A percentile compares a stretch with the other conserved stretches of the same genome.
Conservation (phyloP, 2,888 invertebrate species). For the Entomobrya multifasciata region DNA sequence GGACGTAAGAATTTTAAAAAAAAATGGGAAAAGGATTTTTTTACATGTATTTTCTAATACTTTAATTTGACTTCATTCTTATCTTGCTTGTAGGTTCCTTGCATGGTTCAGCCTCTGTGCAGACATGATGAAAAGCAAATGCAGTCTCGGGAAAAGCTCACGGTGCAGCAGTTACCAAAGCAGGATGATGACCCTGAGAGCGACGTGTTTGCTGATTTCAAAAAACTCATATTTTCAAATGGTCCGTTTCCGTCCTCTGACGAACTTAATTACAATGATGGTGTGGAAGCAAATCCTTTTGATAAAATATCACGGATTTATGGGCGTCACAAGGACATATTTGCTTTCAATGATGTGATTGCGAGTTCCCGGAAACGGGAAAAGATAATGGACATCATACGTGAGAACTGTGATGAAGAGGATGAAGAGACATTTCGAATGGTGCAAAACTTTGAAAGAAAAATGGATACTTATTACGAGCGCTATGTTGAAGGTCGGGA, state of each 20-base stretch:
- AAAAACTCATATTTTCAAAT: background rate
- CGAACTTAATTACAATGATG: slow-evolving; percentile 27
- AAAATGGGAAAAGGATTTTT: background rate
- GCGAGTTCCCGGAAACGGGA: background rate
- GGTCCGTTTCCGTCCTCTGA: slow-evolving; percentile 2
- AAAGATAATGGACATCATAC: background rate
- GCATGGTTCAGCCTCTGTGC: background rate
- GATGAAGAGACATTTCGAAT: background rate
- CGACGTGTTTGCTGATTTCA: background rate
- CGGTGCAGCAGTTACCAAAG: background rate
- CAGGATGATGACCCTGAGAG: background rate
- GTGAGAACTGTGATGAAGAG: background rate
- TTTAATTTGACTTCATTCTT: background rate
- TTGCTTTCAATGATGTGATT: background rate
- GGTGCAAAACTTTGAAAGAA: background rate
- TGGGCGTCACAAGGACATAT: background rate
- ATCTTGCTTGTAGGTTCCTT: background rate
- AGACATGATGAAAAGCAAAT: no score
- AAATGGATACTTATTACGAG: background rate
- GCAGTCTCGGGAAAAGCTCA: slow-evolving; percentile 6
- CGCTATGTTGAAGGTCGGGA: background rate
- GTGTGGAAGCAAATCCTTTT: background rate
- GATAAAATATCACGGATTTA: slow-evolving; percentile 9
- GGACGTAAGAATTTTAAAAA: background rate
- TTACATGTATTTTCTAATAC: background rate